These are phyloP conservation scores for Nephrotoma guestfalica DNA, from an alignment of 2,888 invertebrate species.

Conservation along the genomic window DNA sequence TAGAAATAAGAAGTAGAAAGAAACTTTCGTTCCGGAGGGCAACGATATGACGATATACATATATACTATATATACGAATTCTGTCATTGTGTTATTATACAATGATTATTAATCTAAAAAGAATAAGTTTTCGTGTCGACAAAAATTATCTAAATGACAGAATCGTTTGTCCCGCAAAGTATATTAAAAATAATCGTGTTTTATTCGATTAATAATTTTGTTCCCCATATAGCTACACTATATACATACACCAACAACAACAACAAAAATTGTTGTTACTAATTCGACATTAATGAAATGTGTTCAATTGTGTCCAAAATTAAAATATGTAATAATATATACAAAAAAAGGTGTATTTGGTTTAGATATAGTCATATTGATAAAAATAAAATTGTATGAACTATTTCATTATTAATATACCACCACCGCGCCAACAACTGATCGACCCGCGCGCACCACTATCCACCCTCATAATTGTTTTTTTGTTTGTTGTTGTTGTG, in stretches of 20 bases:
- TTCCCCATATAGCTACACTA: neutral
- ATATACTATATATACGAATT: neutral
- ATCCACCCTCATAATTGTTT: constrained; percentile 1
- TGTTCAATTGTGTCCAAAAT: constrained; percentile 3
- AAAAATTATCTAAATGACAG: constrained; percentile 6
- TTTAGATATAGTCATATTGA: constrained; percentile 1
- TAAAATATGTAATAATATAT: neutral
- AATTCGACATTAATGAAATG: constrained; percentile 7
- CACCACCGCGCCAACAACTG: neutral
- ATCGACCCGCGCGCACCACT: neutral
- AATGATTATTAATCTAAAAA: neutral
- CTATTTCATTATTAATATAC: neutral
- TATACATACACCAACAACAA: neutral
- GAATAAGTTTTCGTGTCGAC: constrained; percentile 3
- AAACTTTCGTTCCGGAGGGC: neutral
- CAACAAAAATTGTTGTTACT: neutral
- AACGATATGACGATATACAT: neutral
- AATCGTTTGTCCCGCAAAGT: constrained; percentile 5
- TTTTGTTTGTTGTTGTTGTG: neutral
- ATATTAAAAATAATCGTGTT: constrained; percentile 5
- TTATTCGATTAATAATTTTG: constrained; percentile 6
- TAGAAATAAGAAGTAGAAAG: neutral
- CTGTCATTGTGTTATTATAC: neutral
- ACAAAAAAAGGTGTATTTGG: constrained; percentile 1
- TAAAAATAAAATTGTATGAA: neutral